Percentiles rank a stretch among this genome's conserved stretches.
Conservation (phyloP, 2,797 vertebrate genomes). For the Malurus leucopterus region DNA sequence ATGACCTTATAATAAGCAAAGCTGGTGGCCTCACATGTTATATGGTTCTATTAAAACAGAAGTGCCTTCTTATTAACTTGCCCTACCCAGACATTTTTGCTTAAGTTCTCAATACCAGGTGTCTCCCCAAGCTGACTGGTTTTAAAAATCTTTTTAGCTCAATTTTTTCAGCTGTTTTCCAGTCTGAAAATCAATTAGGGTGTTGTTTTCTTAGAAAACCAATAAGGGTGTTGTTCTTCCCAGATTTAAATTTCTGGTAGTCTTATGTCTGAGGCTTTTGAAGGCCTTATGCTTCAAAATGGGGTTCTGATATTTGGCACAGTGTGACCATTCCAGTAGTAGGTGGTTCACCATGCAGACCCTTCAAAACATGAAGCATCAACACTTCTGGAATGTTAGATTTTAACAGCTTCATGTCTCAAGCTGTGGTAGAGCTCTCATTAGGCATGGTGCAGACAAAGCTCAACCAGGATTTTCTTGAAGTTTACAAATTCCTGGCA, state of each 20-base stretch:
- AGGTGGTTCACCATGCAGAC: background rate
- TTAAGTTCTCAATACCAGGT: background rate
- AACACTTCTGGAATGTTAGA: background rate
- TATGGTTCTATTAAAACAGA: constrained; percentile 14
- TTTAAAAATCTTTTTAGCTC: background rate
- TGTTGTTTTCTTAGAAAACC: background rate
- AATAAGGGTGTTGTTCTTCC: background rate
- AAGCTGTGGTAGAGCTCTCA: background rate
- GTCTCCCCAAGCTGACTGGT: background rate
- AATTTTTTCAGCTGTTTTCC: background rate
- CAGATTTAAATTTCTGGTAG: background rate
- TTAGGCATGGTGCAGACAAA: background rate
- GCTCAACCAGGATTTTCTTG: background rate
- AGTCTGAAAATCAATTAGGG: background rate
- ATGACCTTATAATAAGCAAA: constrained; percentile 61
- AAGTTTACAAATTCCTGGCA: background rate
- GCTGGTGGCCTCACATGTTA: constrained; percentile 42
- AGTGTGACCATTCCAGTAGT: background rate
- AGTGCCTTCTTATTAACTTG: constrained; percentile 25
- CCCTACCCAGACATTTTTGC: background rate
- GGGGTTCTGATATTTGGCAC: background rate
- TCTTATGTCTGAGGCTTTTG: background rate
- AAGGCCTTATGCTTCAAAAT: background rate
- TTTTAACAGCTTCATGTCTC: background rate
- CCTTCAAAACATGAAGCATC: background rate